Evolutionary conservation across 37 sponge, comb jelly and placozoan species (phyloP).

Genomic region (Diacarnus erythraeanus): DNA sequence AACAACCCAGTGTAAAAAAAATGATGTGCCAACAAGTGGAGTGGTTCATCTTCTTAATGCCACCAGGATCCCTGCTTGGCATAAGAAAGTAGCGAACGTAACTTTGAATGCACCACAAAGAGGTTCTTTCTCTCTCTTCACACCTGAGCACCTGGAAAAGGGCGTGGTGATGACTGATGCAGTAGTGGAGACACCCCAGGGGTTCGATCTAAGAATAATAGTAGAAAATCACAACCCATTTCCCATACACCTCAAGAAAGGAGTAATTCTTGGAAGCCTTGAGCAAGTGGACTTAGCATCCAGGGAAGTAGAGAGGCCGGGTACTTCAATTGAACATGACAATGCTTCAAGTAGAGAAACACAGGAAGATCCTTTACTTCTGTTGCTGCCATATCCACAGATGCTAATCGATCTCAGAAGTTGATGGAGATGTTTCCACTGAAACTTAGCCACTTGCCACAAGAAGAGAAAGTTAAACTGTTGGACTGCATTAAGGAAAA

Average conservation of each 20-base stretch:
- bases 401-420: background rate
- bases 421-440: slow-evolving; percentile 3
- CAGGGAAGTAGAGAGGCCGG: background rate
- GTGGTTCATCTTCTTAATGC: slow-evolving; percentile 37
- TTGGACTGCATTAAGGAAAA: background rate
- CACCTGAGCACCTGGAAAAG: background rate
- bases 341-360: no score
- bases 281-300: slow-evolving; percentile 1
- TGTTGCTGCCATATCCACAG: background rate
- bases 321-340: no score
- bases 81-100: slow-evolving; percentile 15
- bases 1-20: background rate
- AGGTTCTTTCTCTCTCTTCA: slow-evolving; percentile 13
- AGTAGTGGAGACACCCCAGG: background rate
- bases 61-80: slow-evolving; percentile 25
- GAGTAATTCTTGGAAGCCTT: slow-evolving; percentile 22
- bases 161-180: slow-evolving; percentile 9
- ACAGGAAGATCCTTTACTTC: no score
- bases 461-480: slow-evolving; percentile 2
- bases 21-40: background rate
- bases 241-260: slow-evolving; percentile 25
- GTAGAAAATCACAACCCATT: slow-evolving; percentile 27
- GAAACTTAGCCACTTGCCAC: background rate
- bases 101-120: background rate
- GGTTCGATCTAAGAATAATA: background rate